Conservation (phyloP, 2,797 vertebrate genomes). For the Sphenopsis melanotis region DNA sequence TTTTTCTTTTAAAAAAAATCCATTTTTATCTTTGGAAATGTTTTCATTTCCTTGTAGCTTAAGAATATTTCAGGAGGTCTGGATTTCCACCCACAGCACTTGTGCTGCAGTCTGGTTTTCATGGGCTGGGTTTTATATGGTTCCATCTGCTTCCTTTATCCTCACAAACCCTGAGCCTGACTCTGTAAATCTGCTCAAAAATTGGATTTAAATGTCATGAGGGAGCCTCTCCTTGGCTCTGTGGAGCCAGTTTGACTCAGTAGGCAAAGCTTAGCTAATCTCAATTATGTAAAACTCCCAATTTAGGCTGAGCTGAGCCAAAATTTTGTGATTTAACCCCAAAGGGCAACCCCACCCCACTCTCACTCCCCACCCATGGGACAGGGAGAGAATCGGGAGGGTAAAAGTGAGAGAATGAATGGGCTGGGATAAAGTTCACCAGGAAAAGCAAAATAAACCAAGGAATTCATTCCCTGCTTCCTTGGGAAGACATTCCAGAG, state of each 20-base stretch:
- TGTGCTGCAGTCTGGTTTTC: constrained; percentile 5
- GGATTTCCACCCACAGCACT: constrained; percentile 21
- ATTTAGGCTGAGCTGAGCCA: background rate
- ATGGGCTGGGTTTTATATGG: background rate
- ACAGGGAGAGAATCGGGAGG: background rate
- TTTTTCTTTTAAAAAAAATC: background rate
- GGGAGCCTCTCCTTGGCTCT: background rate
- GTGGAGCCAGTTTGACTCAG: background rate
- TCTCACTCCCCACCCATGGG: background rate
- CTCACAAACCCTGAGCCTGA: background rate
- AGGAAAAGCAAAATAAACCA: background rate
- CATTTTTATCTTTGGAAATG: background rate
- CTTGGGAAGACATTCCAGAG: no score
- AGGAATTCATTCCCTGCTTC: background rate
- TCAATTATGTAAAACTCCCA: background rate
- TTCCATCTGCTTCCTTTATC: constrained; percentile 36
- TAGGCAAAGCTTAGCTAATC: background rate
- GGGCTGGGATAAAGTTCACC: background rate
- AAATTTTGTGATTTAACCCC: background rate
- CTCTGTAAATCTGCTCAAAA: background rate
- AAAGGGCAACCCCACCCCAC: background rate
- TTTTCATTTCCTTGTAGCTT: background rate
- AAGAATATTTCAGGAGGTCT: background rate
- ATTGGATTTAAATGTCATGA: background rate
- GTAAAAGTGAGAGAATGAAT: background rate